phyloP scores from a whole-genome alignment of 2,113 vertebrate genomes.

The Rynchops niger region DNA sequence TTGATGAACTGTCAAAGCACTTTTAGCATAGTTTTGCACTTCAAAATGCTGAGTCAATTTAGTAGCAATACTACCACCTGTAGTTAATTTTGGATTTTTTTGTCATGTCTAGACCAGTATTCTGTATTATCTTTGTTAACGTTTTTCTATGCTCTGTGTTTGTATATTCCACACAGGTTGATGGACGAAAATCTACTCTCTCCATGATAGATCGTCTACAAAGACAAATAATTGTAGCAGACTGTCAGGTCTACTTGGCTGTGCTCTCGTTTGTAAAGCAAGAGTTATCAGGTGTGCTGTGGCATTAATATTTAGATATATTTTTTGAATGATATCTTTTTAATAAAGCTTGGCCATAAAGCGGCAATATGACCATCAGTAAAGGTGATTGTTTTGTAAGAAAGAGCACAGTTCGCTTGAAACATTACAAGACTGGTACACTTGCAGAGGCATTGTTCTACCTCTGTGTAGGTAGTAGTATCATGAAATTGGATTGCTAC shows the following conservation, averaged over 20 bases:
- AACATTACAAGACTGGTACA: background rate
- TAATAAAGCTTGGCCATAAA: background rate
- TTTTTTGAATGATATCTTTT: background rate
- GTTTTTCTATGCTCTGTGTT: background rate
- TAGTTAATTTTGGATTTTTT: background rate
- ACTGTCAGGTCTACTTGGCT: conserved; percentile 97
- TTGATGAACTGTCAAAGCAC: background rate
- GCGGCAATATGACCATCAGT: background rate
- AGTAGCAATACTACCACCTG: background rate
- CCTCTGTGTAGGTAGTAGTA: background rate
- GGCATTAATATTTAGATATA: background rate
- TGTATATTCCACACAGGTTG: conserved; percentile 78
- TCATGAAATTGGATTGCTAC: background rate
- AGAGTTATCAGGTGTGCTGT: conserved; percentile 88
- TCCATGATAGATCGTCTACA: conserved; percentile 92
- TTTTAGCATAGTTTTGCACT: background rate
- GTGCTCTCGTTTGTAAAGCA: conserved; percentile 97
- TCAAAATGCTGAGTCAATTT: background rate
- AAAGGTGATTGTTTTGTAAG: background rate
- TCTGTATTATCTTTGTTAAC: background rate
- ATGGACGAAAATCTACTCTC: conserved; percentile 85
- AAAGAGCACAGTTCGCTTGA: background rate
- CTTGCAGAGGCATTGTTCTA: background rate
- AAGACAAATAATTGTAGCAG: conserved; percentile 96
- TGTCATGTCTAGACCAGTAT: background rate